Base-by-base conservation (phyloP, 2,888 invertebrate genomes). In the Leucozona laternaria region DNA sequence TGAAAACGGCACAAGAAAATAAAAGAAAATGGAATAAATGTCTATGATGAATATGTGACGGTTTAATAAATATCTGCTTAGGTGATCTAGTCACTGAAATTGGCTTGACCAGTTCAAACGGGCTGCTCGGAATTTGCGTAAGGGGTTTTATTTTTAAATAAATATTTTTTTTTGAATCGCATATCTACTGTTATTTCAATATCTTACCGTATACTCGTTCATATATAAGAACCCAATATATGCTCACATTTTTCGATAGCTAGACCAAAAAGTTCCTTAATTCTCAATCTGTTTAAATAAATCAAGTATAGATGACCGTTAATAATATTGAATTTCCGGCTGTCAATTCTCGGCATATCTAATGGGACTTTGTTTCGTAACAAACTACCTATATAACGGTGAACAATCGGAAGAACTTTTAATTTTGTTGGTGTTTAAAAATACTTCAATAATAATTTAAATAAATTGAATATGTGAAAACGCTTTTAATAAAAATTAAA, bases 71-170 rank as follows among this genome's bases (percentile, higher is more conserved):
- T 79, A 84, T 85, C 85, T 81, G 72, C 87, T 73, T 80, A 76
- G 85, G 77, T 82, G 71, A 82, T 80, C 88, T 81, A 92, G 91
- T 91, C 91, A 90, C 87, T 89, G 89, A 91, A 89, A 88, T 90
- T 90, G 88, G 90, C 90, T 90, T 91, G 91, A 89, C 90, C 91
- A 91, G 92, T 91, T 91, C 91, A 91, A 91, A 90, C 91, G 90
- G 90, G 89, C 89, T 88, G 89, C 90, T 90, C 90, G 89, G 91
- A 90, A 90, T 90, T 89, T 90, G 90, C 89, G 91, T 90, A 91
- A 91, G 90, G 88, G 11, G 22, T 88, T 75, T 62, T 25, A n/a
- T 88, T 75, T 62, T 25, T 66, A 11, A 40, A 62, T 45, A 48
- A 28, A 57, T 53, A 28, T 76, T 76, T 53, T 58, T 48, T 50